phyloP scores from a whole-genome alignment of 1,140 invertebrate genomes.

The Dreissena rostriformis region DNA sequence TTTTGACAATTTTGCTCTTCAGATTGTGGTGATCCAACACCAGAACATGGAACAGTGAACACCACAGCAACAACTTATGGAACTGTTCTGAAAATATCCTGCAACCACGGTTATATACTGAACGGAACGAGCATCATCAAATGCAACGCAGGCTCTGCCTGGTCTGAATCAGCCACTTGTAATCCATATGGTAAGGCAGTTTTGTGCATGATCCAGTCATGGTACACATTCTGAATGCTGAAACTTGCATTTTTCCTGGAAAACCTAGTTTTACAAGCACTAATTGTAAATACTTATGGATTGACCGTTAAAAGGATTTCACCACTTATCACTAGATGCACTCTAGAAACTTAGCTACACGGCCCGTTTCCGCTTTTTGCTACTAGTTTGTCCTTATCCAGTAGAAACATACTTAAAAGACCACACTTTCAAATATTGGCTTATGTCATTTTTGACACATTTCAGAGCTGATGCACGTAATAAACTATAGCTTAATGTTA shows the following conservation, averaged over 20 bases:
- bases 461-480: no score
- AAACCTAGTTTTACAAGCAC: neutral
- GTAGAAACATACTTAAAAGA: neutral
- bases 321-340: neutral
- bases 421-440: no score
- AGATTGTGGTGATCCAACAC: conserved; percentile 20
- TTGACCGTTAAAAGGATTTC: neutral
- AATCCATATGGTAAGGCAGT: no score
- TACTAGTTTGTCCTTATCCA: neutral
- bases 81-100: conserved; percentile 6
- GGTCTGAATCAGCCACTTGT: neutral
- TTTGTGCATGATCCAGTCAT: neutral
- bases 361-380: neutral
- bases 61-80: conserved; percentile 4
- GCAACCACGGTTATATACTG: conserved; percentile 10
- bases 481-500: no score
- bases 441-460: no score
- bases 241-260: neutral
- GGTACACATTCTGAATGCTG: neutral
- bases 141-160: neutral
- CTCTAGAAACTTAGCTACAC: no score
- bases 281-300: conserved; percentile 2
- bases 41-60: conserved; percentile 3
- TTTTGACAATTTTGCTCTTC: neutral
- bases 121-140: neutral